Percentiles rank a stretch among this genome's conserved stretches.
Conservation (phyloP, 2,888 invertebrate species). For the Galeruca laticollis region DNA sequence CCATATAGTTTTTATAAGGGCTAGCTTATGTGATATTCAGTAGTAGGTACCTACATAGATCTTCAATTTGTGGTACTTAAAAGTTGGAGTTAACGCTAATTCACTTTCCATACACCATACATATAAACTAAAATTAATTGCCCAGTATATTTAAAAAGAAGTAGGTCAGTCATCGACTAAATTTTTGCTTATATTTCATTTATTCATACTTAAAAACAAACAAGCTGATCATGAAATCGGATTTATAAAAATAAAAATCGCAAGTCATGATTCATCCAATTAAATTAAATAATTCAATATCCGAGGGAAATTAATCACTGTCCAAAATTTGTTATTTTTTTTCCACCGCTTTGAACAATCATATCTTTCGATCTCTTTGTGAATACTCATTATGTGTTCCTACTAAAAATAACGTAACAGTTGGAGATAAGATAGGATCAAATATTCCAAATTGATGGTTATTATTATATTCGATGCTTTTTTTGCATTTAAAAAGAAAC, state of each 20-base stretch:
- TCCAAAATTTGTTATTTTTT: constrained; percentile 1
- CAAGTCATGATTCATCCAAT: constrained; percentile 6
- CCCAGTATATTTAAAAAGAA: too few species aligned
- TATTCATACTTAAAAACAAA: background rate
- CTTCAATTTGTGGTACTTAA: too few species aligned
- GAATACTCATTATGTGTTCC: constrained; percentile 21
- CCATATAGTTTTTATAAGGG: too few species aligned
- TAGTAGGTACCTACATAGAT: too few species aligned
- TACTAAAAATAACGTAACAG: constrained; percentile 28
- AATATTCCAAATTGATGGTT: constrained; percentile 2
- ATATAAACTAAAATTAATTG: too few species aligned
- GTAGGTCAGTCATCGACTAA: too few species aligned
- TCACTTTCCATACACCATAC: too few species aligned
- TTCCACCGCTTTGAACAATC: background rate
- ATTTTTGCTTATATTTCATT: too few species aligned
- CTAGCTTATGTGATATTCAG: too few species aligned
- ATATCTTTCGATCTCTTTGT: constrained; percentile 5
- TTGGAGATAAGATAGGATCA: constrained; percentile 20
- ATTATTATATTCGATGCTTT: background rate
- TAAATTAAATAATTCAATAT: constrained; percentile 8
- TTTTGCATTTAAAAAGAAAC: background rate
- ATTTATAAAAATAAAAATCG: background rate
- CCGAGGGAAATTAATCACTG: background rate
- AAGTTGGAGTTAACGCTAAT: too few species aligned
- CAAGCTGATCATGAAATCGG: too few species aligned